These are phyloP conservation scores for Entelurus aequoreus DNA, from an alignment of 2,113 vertebrate genomes.

Conservation along the genomic window DNA sequence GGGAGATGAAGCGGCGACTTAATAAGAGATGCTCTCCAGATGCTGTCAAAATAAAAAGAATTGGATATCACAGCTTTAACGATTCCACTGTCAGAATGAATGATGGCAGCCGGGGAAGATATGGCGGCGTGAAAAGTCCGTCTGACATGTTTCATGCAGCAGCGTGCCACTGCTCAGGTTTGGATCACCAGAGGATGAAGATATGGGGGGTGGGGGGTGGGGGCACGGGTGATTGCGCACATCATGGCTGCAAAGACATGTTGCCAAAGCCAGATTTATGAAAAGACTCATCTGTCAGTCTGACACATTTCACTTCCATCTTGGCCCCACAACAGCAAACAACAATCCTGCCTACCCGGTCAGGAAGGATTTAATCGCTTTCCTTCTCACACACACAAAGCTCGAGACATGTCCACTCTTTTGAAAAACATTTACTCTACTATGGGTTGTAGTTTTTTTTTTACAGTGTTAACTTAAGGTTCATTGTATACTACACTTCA, in stretches of 20 bases:
- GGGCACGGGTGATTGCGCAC: too few species aligned
- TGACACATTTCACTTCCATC: constrained; percentile 46
- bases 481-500: too few species aligned
- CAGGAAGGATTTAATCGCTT: constrained; percentile 20
- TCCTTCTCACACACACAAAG: too few species aligned
- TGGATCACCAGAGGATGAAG: too few species aligned
- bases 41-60: constrained; percentile 70
- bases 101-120: constrained; percentile 55
- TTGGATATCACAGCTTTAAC: constrained; percentile 71
- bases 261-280: constrained; percentile 44
- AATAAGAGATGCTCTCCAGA: constrained; percentile 63
- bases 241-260: too few species aligned
- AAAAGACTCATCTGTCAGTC: constrained; percentile 57
- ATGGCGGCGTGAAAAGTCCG: constrained; percentile 61
- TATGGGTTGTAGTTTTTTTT: too few species aligned
- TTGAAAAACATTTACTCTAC: too few species aligned
- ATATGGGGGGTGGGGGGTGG: too few species aligned
- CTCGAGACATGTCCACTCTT: too few species aligned
- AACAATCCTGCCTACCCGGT: too few species aligned
- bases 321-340: constrained; percentile 22
- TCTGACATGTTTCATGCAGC: constrained; percentile 51
- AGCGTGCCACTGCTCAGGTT: constrained; percentile 44
- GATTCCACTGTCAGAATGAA: constrained; percentile 69
- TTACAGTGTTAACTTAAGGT: too few species aligned
- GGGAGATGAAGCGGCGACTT: constrained; percentile 64